Base-by-base conservation (phyloP, 2,888 invertebrate genomes). In the Atethmia centrago region DNA sequence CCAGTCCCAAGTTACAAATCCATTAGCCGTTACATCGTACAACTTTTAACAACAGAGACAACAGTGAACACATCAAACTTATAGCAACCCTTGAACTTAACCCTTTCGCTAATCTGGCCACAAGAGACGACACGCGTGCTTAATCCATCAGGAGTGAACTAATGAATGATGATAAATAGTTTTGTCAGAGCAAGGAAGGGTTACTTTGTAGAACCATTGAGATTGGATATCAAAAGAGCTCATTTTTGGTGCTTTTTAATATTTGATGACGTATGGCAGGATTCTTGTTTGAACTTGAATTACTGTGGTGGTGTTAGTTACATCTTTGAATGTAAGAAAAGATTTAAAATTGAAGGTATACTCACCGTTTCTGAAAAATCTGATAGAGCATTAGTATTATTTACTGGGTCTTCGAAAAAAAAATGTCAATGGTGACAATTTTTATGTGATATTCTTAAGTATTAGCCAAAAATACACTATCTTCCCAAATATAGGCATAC, bases 141-240 rank as follows among this genome's bases (percentile, higher is more conserved):
- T 85, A 87, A 88, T 88, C 88, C 88, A 85, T 88, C 83, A 85
- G 79, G 85, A 86, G 84, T 83, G 80, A 79, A 83, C 91, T 95
- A 95, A 95, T 96, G 92, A 95, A 95, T 94, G 94, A 95, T 95
- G 95, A 95, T 95, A 93, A 95, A 95, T 95, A 92, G 94, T 90
- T 88, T 87, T 90, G 91, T 90, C 91, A 89, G 88, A 84, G 70
- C 74, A 58, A 74, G 65, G 74, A 58, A 83, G 84, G 83, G 78
- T 83, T 84, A 65, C 40, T 82, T 80, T 64, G 61, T 40, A 62
- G 56, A 77, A 80, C 82, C 63, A 76, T 80, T 82, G 67, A 58
- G 68, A 71, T 74, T 28, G 31, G 12, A 58, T 74, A 45, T 56
- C 42, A 53, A 71, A 12, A 25, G 4, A 2, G n/a, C 4, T 51